Evolutionary conservation across 2,113 vertebrate species (phyloP).

Genomic region (Rhinogobius similis): DNA sequence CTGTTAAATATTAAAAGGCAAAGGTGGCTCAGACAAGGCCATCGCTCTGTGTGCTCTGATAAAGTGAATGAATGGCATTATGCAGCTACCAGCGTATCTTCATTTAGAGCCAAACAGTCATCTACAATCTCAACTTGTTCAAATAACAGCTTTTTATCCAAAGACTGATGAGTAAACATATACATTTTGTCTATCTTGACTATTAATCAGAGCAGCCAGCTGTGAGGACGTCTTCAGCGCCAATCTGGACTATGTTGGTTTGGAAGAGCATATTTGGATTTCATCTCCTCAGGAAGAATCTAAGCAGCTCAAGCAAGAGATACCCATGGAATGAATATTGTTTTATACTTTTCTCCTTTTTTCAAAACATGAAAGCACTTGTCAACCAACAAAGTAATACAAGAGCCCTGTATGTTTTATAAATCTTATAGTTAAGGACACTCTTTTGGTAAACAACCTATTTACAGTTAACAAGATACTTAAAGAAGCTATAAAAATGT

Average conservation of each 20-base stretch:
- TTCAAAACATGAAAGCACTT: background rate
- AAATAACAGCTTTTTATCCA: constrained; percentile 60
- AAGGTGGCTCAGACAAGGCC: constrained; percentile 29
- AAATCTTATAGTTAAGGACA: too few species aligned
- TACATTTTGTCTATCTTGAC: constrained; percentile 74
- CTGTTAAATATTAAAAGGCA: constrained; percentile 55
- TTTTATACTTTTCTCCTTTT: background rate
- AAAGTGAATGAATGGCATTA: constrained; percentile 52
- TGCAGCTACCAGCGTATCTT: constrained; percentile 58
- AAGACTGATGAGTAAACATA: constrained; percentile 71
- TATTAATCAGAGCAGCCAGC: constrained; percentile 80
- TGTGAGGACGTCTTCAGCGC: constrained; percentile 66
- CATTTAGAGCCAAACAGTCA: constrained; percentile 63
- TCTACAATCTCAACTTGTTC: constrained; percentile 53
- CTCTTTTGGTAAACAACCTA: too few species aligned
- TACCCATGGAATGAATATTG: constrained; percentile 38
- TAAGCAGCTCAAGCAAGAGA: constrained; percentile 54
- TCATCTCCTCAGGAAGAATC: constrained; percentile 60
- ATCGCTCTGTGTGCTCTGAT: constrained; percentile 33
- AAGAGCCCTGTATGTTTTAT: too few species aligned
- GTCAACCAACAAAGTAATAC: too few species aligned
- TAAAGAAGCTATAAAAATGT: background rate
- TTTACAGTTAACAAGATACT: background rate
- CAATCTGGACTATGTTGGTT: constrained; percentile 62
- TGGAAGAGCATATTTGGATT: constrained; percentile 71